A percentile compares a stretch with the other conserved stretches of the same genome.
Evolutionary conservation across 2,113 vertebrate species (phyloP).

Genomic region (Heterocephalus glaber): DNA sequence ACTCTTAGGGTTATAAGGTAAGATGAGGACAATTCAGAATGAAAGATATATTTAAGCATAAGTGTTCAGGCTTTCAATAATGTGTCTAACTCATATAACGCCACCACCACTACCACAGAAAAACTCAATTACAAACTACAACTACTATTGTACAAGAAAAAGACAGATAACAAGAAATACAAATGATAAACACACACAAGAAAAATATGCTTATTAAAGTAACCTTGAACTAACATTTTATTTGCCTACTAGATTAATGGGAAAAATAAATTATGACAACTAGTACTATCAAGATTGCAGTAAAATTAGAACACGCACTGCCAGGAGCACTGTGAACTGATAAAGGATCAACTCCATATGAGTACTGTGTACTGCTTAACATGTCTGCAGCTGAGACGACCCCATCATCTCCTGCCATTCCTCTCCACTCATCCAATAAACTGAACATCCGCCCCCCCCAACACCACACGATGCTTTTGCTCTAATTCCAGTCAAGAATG

Average conservation of each 20-base stretch:
- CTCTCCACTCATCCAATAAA: background rate
- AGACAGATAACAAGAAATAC: constrained; percentile 47
- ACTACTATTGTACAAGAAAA: constrained; percentile 9
- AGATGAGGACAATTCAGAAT: background rate
- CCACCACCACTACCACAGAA: background rate
- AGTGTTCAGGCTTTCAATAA: background rate
- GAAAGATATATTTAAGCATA: background rate
- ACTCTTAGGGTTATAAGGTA: constrained; percentile 1
- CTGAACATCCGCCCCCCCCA: background rate
- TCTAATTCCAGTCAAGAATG: constrained; percentile 6
- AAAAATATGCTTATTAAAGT: constrained; percentile 28
- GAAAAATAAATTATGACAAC: constrained; percentile 12
- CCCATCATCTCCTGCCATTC: background rate
- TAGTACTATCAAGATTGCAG: background rate
- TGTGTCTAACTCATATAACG: background rate
- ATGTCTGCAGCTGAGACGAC: background rate
- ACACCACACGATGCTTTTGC: background rate
- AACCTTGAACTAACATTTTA: constrained; percentile 33
- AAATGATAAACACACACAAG: constrained; percentile 14
- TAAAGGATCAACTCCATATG: background rate
- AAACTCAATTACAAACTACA: constrained; percentile 46
- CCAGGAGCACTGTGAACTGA: background rate
- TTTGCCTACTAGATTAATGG: constrained; percentile 4
- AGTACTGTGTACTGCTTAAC: background rate
- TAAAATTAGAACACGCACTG: background rate